Base-by-base conservation (phyloP, 2,113 vertebrate species). In the Merops nubicus region DNA sequence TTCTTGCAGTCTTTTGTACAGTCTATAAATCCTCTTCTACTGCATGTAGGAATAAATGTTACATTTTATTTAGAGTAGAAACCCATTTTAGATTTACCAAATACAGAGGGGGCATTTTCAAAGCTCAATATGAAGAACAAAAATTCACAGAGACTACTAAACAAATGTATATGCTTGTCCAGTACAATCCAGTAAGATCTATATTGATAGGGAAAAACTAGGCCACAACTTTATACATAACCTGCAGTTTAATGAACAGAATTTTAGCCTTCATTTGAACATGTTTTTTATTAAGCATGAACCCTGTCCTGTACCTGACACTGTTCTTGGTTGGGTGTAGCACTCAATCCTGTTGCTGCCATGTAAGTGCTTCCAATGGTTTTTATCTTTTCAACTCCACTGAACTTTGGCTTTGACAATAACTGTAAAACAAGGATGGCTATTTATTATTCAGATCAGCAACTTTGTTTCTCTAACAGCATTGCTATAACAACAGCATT, bases 311-410 rank as follows among this genome's bases (percentile, higher is more conserved):
- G 43, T 98, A 99, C 99, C 99, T 99, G 99, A 92, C 98, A 87
- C n/a, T 99, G 98, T 94, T 99, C 99, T 70, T 99, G 98, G 90
- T 98, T 99, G 76, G 99, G 98, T 26, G 98, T 98, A 11, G 99
- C 98, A 25, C 99, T 99, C 70, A 99, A 79, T 47, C 99, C 99
- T 17, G 99, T 99, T 22, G 99, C 99, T 48, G 99, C 99, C 99
- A 99, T 99, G 89, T 99, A 99, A 5, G 99, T 99, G 98, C 99
- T 99, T 93, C 99, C 99, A 56, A 99, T 99, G 82, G 99, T 99
- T 98, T 99, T 99, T 97, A 99, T 99, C 96, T 99, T 99, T 96
- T 99, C 99, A 85, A 99, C 99, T 16, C 99, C 99, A 40, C 99
- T 99, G 98, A 99, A 99, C 95, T 99, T 99, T 22, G 99, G 99